Percentiles rank a stretch among this genome's conserved stretches.
phyloP scores from a whole-genome alignment of 2,797 vertebrate genomes.

The Pempheris klunzingeri region DNA sequence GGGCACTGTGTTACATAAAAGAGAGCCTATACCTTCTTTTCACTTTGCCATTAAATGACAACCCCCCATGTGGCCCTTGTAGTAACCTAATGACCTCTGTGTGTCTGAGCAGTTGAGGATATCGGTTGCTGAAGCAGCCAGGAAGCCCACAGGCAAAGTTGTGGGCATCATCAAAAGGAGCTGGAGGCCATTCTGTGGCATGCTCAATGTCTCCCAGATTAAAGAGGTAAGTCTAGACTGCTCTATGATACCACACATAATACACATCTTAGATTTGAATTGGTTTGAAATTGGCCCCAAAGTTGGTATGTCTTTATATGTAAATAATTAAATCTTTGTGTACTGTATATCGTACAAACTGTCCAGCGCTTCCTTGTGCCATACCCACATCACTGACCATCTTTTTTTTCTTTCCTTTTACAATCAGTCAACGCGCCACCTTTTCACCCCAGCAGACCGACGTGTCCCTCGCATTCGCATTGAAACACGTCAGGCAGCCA shows the following conservation, averaged over 20 bases:
- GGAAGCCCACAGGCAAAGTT: slow-evolving; percentile 91
- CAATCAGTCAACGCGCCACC: slow-evolving; percentile 92
- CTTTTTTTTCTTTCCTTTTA: slow-evolving; percentile 14
- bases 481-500: slow-evolving; percentile 93
- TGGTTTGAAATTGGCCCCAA: neutral
- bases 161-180: slow-evolving; percentile 98
- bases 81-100: neutral
- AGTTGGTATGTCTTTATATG: rapidly evolving
- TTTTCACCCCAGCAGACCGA: slow-evolving; percentile 96
- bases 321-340: neutral
- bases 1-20: neutral
- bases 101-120: slow-evolving; percentile 84
- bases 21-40: neutral
- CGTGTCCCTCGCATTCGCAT: slow-evolving; percentile 96
- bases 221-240: slow-evolving; percentile 80
- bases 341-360: neutral
- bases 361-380: neutral
- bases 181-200: slow-evolving; percentile 97
- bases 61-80: neutral
- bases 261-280: neutral
- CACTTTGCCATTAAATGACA: neutral
- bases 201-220: slow-evolving; percentile 93
- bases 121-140: slow-evolving; percentile 76
- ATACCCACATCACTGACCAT: neutral
- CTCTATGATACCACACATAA: neutral